Conservation (phyloP, 2,797 vertebrate genomes). For the Rhabdophis nuchalis region DNA sequence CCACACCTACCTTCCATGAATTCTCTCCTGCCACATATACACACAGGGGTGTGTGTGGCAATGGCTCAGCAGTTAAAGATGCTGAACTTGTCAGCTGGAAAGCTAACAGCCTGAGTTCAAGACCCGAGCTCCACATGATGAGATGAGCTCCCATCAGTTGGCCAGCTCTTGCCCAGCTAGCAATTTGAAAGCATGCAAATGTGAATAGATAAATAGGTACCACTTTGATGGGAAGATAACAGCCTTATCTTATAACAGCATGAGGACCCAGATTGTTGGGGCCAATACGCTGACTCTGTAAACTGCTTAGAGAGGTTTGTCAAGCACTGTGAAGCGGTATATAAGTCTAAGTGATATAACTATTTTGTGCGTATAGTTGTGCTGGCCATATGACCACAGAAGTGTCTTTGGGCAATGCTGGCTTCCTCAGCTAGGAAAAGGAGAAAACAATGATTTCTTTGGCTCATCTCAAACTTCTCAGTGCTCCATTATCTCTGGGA, state of each 20-base stretch:
- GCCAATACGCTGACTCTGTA: too few species aligned
- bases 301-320: too few species aligned
- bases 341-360: too few species aligned
- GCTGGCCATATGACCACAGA: background rate
- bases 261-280: too few species aligned
- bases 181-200: background rate
- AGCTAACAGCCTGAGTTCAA: background rate
- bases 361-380: background rate
- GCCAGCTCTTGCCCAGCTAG: background rate
- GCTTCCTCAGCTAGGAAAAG: background rate
- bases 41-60: background rate
- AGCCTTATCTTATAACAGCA: too few species aligned
- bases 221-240: too few species aligned
- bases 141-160: background rate
- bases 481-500: background rate
- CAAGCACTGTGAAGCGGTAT: too few species aligned
- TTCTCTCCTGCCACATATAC: background rate
- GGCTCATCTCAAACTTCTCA: background rate
- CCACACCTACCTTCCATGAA: background rate
- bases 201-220: too few species aligned
- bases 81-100: background rate
- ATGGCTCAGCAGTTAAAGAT: background rate
- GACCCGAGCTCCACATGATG: background rate
- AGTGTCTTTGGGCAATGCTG: background rate
- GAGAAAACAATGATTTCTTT: background rate